Evolutionary conservation across 2,888 invertebrate genomes (phyloP).

Genomic region (Andrena dorsata): DNA sequence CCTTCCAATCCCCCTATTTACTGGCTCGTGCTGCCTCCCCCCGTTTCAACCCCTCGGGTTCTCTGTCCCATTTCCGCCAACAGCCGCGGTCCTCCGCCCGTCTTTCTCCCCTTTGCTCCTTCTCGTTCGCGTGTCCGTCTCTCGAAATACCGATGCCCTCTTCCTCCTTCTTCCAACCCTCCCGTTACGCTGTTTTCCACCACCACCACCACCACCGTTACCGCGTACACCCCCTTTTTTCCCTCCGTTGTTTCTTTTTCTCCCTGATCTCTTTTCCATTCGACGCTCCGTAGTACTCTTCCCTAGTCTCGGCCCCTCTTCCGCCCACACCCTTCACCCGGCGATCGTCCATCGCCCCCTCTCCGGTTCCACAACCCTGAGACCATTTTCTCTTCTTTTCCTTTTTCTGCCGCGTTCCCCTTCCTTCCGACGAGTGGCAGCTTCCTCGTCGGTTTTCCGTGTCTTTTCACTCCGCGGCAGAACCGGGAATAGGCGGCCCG

Average conservation of each 20-base stretch:
- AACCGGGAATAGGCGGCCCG: slow-evolving; percentile 32
- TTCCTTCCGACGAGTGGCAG: slow-evolving; percentile 47
- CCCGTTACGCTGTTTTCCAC: slow-evolving; percentile 49
- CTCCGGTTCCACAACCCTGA: slow-evolving; percentile 8
- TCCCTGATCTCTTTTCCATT: slow-evolving; percentile 63
- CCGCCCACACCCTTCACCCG: background rate
- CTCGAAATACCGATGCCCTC: slow-evolving; percentile 69
- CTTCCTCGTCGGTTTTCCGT: slow-evolving; percentile 55
- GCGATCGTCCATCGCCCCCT: slow-evolving; percentile 14
- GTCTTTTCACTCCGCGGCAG: slow-evolving; percentile 52
- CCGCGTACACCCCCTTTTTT: slow-evolving; percentile 44
- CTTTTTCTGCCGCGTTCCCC: slow-evolving; percentile 10
- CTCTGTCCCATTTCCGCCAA: slow-evolving; percentile 25
- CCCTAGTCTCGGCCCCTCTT: slow-evolving; percentile 18
- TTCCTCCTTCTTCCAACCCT: slow-evolving; percentile 49
- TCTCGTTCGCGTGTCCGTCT: slow-evolving; percentile 55
- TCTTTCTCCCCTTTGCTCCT: slow-evolving; percentile 21
- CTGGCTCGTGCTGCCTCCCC: slow-evolving; percentile 60
- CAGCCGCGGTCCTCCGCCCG: slow-evolving; percentile 32
- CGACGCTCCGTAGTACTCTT: slow-evolving; percentile 57
- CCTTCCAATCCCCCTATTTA: slow-evolving; percentile 67
- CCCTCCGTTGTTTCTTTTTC: slow-evolving; percentile 63
- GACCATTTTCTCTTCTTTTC: slow-evolving; percentile 42
- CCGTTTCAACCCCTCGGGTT: slow-evolving; percentile 26
- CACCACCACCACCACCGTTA: slow-evolving; percentile 31